Conservation (phyloP, 2,888 invertebrate genomes). For the Eurytoma californica region DNA sequence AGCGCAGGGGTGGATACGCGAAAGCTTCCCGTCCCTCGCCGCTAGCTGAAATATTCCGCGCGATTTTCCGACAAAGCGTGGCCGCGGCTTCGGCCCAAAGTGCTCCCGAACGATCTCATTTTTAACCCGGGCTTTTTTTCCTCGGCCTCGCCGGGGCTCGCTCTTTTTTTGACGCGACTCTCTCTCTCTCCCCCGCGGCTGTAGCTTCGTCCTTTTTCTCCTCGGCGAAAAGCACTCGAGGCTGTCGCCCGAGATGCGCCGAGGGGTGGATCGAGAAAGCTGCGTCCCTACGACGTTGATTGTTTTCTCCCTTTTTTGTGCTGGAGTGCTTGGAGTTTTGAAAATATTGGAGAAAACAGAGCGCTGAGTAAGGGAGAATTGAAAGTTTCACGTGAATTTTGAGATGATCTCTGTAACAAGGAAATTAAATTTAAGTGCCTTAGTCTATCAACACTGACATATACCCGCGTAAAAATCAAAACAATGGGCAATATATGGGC, state of each 20-base stretch:
- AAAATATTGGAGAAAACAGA: not conserved
- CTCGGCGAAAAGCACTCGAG: not conserved
- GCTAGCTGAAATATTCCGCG: conserved; percentile 66
- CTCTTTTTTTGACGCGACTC: not conserved
- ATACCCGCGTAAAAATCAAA: no score
- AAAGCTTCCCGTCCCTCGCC: conserved; percentile 57
- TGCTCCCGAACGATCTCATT: conserved; percentile 70
- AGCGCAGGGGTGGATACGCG: conserved; percentile 46
- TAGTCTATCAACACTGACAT: no score
- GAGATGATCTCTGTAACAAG: no score
- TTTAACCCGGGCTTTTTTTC: conserved; percentile 61
- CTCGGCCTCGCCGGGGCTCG: not conserved
- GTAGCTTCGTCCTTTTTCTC: not conserved
- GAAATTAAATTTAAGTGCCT: no score
- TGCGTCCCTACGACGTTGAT: not conserved
- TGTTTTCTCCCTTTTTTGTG: not conserved
- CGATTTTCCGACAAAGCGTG: conserved; percentile 70
- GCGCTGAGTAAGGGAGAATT: no score
- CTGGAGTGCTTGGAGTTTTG: not conserved
- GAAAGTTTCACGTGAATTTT: no score
- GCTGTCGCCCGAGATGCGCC: not conserved
- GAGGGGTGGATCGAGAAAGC: conserved; percentile 5
- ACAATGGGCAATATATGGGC: no score
- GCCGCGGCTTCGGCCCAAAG: conserved; percentile 66
- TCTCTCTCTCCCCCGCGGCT: no score